Percentiles rank a stretch among this genome's conserved stretches.
These are phyloP conservation scores for Neodiprion pinetum DNA, from an alignment of 1,140 invertebrate genomes.

Conservation along the genomic window DNA sequence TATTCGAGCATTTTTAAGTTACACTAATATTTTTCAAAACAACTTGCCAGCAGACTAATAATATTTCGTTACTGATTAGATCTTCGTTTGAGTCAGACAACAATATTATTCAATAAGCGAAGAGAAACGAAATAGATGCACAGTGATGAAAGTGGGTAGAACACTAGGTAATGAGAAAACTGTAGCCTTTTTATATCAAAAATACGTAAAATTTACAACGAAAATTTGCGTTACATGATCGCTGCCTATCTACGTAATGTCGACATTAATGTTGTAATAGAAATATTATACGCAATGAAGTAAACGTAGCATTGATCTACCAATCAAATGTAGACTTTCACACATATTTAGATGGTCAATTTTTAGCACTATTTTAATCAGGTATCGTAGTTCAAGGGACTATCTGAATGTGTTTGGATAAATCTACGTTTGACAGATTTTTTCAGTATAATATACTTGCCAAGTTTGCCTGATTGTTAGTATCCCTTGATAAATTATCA, in stretches of 20 bases:
- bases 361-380: background rate
- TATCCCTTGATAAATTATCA: background rate
- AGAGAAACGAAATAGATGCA: too few species aligned
- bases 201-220: background rate
- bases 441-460: conserved; percentile 3
- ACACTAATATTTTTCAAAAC: background rate
- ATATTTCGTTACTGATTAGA: background rate
- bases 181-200: background rate
- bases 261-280: background rate
- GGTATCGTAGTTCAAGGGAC: background rate
- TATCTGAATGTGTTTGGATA: background rate
- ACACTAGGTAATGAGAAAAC: background rate
- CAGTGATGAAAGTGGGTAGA: background rate
- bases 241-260: background rate
- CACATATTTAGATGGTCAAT: background rate
- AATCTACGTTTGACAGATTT: background rate
- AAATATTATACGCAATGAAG: background rate
- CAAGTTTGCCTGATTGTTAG: conserved; percentile 9
- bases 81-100: background rate
- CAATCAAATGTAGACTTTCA: background rate
- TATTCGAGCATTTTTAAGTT: background rate
- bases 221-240: background rate
- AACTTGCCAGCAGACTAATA: background rate
- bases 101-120: background rate
- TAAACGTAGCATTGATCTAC: background rate